Conservation (phyloP, 2,888 invertebrate species). For the Tachystola acroxantha region DNA sequence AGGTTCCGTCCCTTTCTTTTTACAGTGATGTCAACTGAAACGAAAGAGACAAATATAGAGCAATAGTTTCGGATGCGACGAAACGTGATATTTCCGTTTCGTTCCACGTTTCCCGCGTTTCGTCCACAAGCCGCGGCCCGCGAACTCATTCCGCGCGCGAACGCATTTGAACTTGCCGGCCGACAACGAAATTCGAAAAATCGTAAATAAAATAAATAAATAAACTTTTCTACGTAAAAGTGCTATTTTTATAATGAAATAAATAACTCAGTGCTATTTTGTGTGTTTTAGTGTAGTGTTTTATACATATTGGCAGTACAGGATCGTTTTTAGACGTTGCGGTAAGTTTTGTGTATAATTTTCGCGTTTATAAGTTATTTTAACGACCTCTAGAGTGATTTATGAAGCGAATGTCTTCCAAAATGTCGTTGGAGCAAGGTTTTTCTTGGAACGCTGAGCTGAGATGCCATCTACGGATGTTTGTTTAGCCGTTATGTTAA, state of each 20-base stretch:
- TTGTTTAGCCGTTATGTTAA: constrained; percentile 22
- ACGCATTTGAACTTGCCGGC: constrained; percentile 44
- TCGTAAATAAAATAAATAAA: constrained; percentile 14
- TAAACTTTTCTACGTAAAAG: constrained; percentile 15
- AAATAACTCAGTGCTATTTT: constrained; percentile 23
- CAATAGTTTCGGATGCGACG: constrained; percentile 19
- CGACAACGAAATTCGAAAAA: constrained; percentile 32
- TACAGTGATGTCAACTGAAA: neutral
- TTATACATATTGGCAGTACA: constrained; percentile 5
- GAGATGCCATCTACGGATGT: constrained; percentile 19
- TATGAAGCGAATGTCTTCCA: constrained; percentile 13
- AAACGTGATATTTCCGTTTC: constrained; percentile 44
- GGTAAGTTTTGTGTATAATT: constrained; percentile 13
- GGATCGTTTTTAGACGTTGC: constrained; percentile 12
- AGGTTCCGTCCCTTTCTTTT: neutral
- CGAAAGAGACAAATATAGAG: constrained; percentile 21
- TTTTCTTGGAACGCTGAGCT: constrained; percentile 19
- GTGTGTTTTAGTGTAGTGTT: constrained; percentile 12
- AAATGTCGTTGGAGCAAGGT: constrained; percentile 14
- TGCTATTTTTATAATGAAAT: constrained; percentile 33
- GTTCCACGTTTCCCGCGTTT: constrained; percentile 35
- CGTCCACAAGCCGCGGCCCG: constrained; percentile 42
- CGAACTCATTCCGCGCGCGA: constrained; percentile 63
- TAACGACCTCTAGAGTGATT: constrained; percentile 18
- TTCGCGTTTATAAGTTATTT: constrained; percentile 15